phyloP scores from a whole-genome alignment of 2,113 vertebrate genomes.

The Holacanthus passer region DNA sequence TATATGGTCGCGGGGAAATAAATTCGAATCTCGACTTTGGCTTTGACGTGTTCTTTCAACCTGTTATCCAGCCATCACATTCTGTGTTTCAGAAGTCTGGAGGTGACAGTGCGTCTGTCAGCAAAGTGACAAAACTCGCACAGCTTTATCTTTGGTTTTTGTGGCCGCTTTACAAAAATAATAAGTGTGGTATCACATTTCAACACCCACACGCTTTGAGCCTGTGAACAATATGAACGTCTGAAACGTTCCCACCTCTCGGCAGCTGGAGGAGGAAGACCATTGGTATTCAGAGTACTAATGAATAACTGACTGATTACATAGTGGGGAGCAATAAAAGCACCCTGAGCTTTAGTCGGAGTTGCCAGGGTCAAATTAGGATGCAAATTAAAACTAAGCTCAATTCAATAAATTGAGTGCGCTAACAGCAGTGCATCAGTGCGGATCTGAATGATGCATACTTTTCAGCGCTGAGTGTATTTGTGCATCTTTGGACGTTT shows the following conservation, averaged over 20 bases:
- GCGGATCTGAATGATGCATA: conserved; percentile 31
- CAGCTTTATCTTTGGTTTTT: neutral
- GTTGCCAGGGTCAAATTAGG: conserved; percentile 59
- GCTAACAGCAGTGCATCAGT: conserved; percentile 47
- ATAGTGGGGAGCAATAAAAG: conserved; percentile 49
- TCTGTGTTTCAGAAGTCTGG: conserved; percentile 6
- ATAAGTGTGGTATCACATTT: conserved; percentile 4
- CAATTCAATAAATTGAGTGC: conserved; percentile 55
- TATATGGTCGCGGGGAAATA: conserved; percentile 3
- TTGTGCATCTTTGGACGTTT: conserved; percentile 25
- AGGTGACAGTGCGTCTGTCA: neutral
- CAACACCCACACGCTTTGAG: neutral
- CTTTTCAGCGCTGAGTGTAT: conserved; percentile 10
- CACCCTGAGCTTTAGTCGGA: conserved; percentile 32
- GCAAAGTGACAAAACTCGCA: neutral
- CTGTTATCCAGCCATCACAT: conserved; percentile 8
- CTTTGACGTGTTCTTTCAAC: conserved; percentile 7
- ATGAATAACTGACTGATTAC: conserved; percentile 57
- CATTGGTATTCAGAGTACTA: conserved; percentile 41
- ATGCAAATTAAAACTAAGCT: conserved; percentile 69
- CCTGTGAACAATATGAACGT: conserved; percentile 19
- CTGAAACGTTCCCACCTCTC: conserved; percentile 25
- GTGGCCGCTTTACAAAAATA: conserved; percentile 6
- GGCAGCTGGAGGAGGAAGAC: conserved; percentile 10
- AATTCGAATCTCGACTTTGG: conserved; percentile 13